Conservation (phyloP, 2,113 vertebrate species). For the Willisornis vidua region DNA sequence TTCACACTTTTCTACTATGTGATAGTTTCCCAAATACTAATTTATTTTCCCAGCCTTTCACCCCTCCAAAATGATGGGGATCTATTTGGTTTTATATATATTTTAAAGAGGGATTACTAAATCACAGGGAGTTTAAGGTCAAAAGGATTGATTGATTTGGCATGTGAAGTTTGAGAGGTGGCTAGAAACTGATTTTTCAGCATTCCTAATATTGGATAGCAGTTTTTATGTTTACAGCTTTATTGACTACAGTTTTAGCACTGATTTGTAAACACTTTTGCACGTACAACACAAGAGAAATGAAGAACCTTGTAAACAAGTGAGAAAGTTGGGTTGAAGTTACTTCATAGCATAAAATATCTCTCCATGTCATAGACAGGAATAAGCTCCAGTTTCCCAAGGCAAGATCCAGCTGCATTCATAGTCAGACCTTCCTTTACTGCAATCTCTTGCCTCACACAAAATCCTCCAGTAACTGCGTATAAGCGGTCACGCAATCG, state of each 20-base stretch:
- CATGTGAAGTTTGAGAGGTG: background rate
- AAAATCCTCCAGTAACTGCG: background rate
- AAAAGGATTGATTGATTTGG: background rate
- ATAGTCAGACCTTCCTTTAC: background rate
- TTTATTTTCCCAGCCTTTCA: conserved; percentile 23
- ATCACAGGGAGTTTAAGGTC: background rate
- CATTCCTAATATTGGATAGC: background rate
- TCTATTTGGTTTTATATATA: background rate
- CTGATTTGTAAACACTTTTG: background rate
- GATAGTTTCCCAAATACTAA: background rate
- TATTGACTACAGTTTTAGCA: background rate
- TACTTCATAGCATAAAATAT: background rate
- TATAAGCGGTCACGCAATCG: background rate
- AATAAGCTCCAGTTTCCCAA: background rate
- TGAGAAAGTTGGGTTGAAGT: background rate
- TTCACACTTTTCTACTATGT: background rate
- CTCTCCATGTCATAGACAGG: background rate
- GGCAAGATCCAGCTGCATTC: background rate
- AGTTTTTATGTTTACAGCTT: background rate
- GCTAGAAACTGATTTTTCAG: background rate
- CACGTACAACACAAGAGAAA: background rate
- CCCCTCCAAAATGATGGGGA: background rate
- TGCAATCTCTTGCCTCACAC: background rate
- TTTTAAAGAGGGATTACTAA: background rate
- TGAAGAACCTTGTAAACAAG: background rate